Percentiles rank a stretch among this genome's conserved stretches.
These are phyloP conservation scores for Amphiprion ocellaris DNA, from an alignment of 2,113 vertebrate species.

Conservation along the genomic window DNA sequence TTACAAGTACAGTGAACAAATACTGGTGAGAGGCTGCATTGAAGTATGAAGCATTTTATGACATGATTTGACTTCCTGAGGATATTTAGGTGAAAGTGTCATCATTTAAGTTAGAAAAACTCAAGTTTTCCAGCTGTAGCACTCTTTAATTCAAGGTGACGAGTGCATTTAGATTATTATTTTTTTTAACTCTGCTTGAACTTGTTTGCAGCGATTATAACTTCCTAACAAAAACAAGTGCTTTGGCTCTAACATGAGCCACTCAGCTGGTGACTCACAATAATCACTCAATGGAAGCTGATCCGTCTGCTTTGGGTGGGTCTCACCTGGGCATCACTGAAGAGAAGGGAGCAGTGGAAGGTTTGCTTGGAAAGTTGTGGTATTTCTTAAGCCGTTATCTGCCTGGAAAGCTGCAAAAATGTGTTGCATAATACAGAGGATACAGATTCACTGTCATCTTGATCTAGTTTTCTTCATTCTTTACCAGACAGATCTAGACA, in stretches of 20 bases:
- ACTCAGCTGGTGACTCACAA: slow-evolving; percentile 4
- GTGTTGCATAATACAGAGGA: neutral
- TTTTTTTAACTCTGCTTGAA: neutral
- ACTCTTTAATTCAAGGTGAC: too few species aligned
- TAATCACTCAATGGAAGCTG: neutral
- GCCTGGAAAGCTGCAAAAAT: too few species aligned
- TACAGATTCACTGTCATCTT: neutral
- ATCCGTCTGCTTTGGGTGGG: neutral
- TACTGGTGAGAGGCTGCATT: neutral
- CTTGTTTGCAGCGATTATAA: neutral
- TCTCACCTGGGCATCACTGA: neutral
- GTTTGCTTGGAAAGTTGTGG: neutral
- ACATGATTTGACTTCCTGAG: too few species aligned
- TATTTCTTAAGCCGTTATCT: too few species aligned
- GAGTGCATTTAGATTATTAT: neutral
- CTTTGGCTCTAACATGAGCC: neutral
- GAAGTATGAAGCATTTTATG: neutral
- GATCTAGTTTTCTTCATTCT: neutral
- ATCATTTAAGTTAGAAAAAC: too few species aligned
- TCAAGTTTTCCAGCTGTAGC: too few species aligned
- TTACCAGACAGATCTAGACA: neutral
- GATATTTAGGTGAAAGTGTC: too few species aligned
- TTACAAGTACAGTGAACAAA: slow-evolving; percentile 24
- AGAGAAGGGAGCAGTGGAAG: neutral
- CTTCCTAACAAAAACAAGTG: neutral